Evolutionary conservation across 2,113 vertebrate genomes (phyloP), one percentile per base, ranked within the genome.

Genomic region (Regulus satrapa): DNA sequence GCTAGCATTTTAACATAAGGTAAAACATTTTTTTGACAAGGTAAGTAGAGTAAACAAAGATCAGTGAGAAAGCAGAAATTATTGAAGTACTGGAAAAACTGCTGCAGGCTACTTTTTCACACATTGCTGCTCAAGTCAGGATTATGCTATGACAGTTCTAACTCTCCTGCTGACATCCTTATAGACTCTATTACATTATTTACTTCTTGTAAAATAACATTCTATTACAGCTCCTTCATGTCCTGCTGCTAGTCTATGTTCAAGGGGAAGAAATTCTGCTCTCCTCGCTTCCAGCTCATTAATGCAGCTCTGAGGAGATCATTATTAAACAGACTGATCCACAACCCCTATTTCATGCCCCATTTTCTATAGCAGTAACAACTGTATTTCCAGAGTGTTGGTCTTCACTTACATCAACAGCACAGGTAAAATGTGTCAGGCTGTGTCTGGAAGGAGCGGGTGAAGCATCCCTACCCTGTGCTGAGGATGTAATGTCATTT

Each of bases 131-230:
- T 97, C 95, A 96, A 97, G 94, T 96, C 95, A 96, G 93, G 96
- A 97, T 97, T 97, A 96, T 84, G 67, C 88, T 96, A 97, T 97
- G 97, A 97, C 97, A 97, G 95, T 95, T 97, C 94, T 96, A 97
- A 96, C 96, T 97, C 97, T 97, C 97, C 97, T 97, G 96, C 97
- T 97, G 97, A 96, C 97, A 97, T 95, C 94, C 97, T 97, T 96
- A 97, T 97, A 97, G 96, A 96, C 94, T 96, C 96, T 97, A 96
- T 97, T 98, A 97, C 96, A 98, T 98, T 98, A 98, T 98, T 98
- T 98, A 98, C 97, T 97, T 96, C 97, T 97, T 94, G 95, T 97
- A 97, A 97, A 97, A 98, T 97, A 98, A 95, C 97, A 97, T 97
- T 97, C 96, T 97, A 97, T 98, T 98, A 98, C 96, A 93, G 90